Evolutionary conservation across 1,140 invertebrate species (phyloP).

Genomic region (Drosophila ercepeae): DNA sequence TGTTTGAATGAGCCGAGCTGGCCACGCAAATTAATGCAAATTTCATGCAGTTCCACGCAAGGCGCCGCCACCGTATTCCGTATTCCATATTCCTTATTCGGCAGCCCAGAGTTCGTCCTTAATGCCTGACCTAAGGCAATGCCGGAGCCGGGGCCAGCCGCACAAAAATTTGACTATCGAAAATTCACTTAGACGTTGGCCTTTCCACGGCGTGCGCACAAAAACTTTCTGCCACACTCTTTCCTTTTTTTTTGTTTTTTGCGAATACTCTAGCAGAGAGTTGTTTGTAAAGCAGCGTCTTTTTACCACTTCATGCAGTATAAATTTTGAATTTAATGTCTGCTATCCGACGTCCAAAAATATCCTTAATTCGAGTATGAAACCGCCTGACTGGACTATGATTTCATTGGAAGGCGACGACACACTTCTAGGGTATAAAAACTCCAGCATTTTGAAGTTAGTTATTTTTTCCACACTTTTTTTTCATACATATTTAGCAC

Average conservation of each 20-base stretch:
- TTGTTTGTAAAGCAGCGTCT: neutral
- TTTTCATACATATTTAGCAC: constrained; percentile 59
- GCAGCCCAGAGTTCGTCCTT: constrained; percentile 10
- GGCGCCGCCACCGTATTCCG: neutral
- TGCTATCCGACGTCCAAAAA: neutral
- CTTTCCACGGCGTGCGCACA: constrained; percentile 56
- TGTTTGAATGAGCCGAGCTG: constrained; percentile 35
- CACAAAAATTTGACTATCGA: constrained; percentile 72
- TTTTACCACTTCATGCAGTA: neutral
- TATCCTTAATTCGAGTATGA: too few relatives aligned
- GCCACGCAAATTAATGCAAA: constrained; percentile 63
- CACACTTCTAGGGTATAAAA: constrained; percentile 1
- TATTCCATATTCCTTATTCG: constrained; percentile 5
- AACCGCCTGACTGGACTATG: neutral
- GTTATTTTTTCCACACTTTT: constrained; percentile 7
- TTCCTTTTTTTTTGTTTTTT: neutral
- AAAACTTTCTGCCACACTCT: constrained; percentile 57
- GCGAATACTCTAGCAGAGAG: constrained; percentile 3
- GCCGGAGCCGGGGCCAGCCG: constrained; percentile 12
- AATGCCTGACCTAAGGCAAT: constrained; percentile 75
- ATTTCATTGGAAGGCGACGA: neutral
- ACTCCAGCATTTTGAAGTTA: constrained; percentile 3
- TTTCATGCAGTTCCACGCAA: constrained; percentile 55
- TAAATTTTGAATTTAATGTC: neutral
- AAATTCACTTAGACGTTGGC: constrained; percentile 77